These are phyloP conservation scores for Diceros bicornis DNA, from an alignment of 2,797 vertebrate species.

Conservation along the genomic window DNA sequence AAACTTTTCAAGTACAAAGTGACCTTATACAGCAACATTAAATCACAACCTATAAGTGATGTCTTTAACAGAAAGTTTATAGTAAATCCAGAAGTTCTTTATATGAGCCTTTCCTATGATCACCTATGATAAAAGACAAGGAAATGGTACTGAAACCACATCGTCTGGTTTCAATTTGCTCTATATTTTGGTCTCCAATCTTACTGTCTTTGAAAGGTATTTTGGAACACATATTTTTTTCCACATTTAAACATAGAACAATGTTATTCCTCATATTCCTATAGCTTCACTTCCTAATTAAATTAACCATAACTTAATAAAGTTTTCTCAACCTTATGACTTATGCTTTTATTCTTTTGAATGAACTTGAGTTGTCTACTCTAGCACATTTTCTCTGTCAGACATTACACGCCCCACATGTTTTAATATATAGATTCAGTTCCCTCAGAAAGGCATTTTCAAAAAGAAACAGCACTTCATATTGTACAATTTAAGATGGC, in stretches of 20 bases:
- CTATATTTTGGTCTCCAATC: not conserved
- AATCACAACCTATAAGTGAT: slow-evolving; percentile 31
- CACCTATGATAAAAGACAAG: slow-evolving; percentile 67
- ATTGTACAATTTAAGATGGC: not conserved
- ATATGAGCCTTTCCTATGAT: slow-evolving; percentile 2
- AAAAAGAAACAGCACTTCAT: slow-evolving; percentile 65
- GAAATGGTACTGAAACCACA: slow-evolving; percentile 67
- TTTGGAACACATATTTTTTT: slow-evolving; percentile 44
- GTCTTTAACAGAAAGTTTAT: slow-evolving; percentile 49
- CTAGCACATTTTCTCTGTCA: not conserved
- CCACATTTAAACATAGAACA: slow-evolving; percentile 54
- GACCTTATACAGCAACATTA: not conserved
- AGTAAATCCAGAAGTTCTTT: slow-evolving; percentile 38
- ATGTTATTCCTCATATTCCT: not conserved
- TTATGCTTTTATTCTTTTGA: not conserved
- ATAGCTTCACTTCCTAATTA: not conserved
- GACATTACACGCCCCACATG: not conserved
- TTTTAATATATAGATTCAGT: slow-evolving; percentile 46
- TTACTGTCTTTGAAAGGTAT: slow-evolving; percentile 48
- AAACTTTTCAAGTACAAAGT: slow-evolving; percentile 48
- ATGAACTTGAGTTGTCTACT: not conserved
- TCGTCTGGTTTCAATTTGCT: slow-evolving; percentile 60
- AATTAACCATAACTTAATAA: not conserved
- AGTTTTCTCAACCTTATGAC: not conserved
- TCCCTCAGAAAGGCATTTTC: not conserved